Conservation (phyloP, 2,797 vertebrate genomes). For the Acanthopagrus latus region DNA sequence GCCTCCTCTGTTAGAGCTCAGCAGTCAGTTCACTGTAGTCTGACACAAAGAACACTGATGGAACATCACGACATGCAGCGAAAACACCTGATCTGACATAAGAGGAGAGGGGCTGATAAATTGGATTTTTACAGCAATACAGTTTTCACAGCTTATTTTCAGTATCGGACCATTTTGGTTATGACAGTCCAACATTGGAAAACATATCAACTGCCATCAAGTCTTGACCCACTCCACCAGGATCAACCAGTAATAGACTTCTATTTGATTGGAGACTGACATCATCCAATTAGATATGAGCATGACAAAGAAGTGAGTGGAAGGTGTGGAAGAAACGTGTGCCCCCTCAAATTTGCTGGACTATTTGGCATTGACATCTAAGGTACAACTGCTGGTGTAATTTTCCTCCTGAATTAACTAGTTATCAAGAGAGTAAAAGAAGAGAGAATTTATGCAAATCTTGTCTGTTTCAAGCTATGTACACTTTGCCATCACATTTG, state of each 20-base stretch:
- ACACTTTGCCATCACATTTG: not conserved
- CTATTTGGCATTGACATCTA: too few relatives aligned
- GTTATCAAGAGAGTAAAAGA: not conserved
- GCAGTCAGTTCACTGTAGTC: not conserved
- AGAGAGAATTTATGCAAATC: not conserved
- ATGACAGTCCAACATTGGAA: not conserved
- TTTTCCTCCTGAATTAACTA: not conserved
- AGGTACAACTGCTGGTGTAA: not conserved
- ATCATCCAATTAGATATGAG: not conserved
- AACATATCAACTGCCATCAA: too few relatives aligned
- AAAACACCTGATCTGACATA: not conserved
- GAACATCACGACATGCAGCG: not conserved
- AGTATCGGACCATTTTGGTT: not conserved
- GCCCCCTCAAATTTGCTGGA: not conserved
- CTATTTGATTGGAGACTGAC: not conserved
- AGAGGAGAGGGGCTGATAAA: not conserved
- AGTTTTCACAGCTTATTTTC: not conserved
- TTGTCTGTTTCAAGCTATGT: not conserved
- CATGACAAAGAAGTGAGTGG: not conserved
- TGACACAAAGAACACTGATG: not conserved
- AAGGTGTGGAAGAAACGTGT: not conserved
- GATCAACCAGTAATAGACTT: not conserved
- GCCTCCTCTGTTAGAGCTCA: not conserved
- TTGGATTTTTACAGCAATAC: not conserved
- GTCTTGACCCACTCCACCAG: not conserved